Percentiles rank a stretch among this genome's conserved stretches.
Evolutionary conservation across 2,113 vertebrate species (phyloP).

Genomic region (Mohoua ochrocephala): DNA sequence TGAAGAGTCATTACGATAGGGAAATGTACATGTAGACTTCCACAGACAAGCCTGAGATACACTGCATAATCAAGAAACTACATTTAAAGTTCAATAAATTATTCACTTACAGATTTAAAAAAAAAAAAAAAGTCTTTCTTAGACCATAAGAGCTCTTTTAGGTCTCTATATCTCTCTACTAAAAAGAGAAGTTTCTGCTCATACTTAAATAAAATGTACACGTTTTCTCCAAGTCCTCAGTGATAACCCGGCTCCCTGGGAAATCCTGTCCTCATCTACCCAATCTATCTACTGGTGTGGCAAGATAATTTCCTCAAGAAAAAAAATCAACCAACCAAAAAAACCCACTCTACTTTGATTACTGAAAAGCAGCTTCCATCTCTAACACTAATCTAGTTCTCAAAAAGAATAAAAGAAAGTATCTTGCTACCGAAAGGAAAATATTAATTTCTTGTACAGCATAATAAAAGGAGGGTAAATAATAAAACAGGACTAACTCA

Average conservation of each 20-base stretch:
- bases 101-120: background rate
- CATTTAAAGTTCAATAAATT: background rate
- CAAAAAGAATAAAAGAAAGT: background rate
- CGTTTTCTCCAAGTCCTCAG: rapidly evolving
- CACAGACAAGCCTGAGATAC: background rate
- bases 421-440: background rate
- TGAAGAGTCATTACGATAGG: background rate
- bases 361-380: background rate
- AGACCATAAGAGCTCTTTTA: background rate
- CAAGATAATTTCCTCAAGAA: background rate
- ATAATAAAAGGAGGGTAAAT: background rate
- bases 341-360: background rate
- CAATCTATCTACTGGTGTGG: background rate
- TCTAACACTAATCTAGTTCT: background rate
- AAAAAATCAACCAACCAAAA: background rate
- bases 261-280: background rate
- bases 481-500: background rate
- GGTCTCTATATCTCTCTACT: background rate
- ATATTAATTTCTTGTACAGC: background rate
- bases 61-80: constrained; percentile 9
- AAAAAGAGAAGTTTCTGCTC: background rate
- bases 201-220: background rate
- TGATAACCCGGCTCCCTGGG: background rate
- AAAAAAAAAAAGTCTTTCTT: background rate
- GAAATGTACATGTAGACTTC: background rate